Base-by-base conservation (phyloP, 1,140 invertebrate species). In the Dryas iulia region DNA sequence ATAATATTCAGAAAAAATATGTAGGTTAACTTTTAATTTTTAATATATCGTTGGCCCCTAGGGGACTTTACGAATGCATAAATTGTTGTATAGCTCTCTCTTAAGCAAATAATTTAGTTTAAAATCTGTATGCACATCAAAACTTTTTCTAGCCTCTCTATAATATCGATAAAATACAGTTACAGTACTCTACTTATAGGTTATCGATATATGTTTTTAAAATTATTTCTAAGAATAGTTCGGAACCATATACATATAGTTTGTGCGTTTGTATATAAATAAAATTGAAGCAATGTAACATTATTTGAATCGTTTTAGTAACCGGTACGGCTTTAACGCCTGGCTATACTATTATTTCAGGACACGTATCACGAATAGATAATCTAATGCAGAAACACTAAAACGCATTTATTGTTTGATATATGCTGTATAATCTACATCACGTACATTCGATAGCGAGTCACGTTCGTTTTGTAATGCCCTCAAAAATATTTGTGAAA, bases 331-430 rank as follows among this genome's bases (percentile, higher is more conserved):
- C 18, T 62, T 66, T 59, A 63, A 67, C 72, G 61, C 24, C 66
- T 66, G 70, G 76, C 77, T 70, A 81, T 84, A 81, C 83, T 76
- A 87, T 90, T 87, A 90, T 90, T 88, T 84, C 85, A 82, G 78
- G 65, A 83, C 88, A 89, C 86, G 86, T 87, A 87, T 86, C 81
- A 73, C 74, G 56, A 70, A 71, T 73, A 81, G 79, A 84, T 87
- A 89, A 90, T 87, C 85, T 87, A 87, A 85, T 85, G 83, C 81
- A 86, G 79, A 79, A 79, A 80, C 82, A 82, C 79, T 87, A 84
- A 84, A 79, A 84, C 77, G 84, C 84, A 84, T 87, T 89, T 87
- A 87, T 86, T 84, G 80, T 83, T 79, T 82, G 71, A 76, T 80
- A 83, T 77, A 78, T 76, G 68, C 54, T 65, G 70, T 74, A 71